Conservation (phyloP, 2,797 vertebrate genomes). For the Scarus forsteni region DNA sequence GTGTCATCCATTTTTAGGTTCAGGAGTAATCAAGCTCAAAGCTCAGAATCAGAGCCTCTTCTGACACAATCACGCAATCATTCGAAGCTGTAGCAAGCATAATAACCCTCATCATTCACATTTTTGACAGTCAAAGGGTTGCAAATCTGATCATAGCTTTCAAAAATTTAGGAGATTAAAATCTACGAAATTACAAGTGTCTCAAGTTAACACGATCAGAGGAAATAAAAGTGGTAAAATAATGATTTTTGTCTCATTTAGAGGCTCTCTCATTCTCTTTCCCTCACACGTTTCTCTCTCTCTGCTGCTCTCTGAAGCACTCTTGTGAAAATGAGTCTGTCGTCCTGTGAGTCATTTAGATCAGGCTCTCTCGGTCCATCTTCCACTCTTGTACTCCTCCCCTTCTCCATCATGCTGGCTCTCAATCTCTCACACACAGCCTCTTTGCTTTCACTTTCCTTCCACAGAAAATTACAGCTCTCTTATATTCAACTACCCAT, state of each 20-base stretch:
- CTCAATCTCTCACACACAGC: slow-evolving; percentile 2
- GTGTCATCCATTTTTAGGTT: slow-evolving; percentile 31
- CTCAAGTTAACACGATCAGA: slow-evolving; percentile 13
- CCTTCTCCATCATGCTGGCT: not conserved
- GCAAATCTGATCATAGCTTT: not conserved
- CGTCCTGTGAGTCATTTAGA: slow-evolving; percentile 51
- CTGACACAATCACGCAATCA: slow-evolving; percentile 59
- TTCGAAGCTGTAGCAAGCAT: not conserved
- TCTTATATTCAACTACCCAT: slow-evolving; percentile 25
- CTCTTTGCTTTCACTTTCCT: slow-evolving; percentile 41
- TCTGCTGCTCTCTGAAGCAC: slow-evolving; percentile 50
- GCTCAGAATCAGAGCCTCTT: slow-evolving; percentile 31
- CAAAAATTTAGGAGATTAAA: not conserved
- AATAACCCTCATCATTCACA: slow-evolving; percentile 2
- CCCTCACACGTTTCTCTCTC: slow-evolving; percentile 12
- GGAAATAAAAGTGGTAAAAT: slow-evolving; percentile 4
- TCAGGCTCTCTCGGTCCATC: slow-evolving; percentile 56
- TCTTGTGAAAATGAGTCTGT: slow-evolving; percentile 56
- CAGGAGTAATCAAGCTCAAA: slow-evolving; percentile 49
- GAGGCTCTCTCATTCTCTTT: slow-evolving; percentile 7
- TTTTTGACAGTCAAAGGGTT: not conserved
- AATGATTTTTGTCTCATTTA: slow-evolving; percentile 8
- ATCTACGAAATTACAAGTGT: slow-evolving; percentile 13
- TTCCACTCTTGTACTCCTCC: slow-evolving; percentile 41
- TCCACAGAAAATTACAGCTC: slow-evolving; percentile 54